Base-by-base conservation (phyloP, 1,140 invertebrate species). In the Hylyphantes graminicola region DNA sequence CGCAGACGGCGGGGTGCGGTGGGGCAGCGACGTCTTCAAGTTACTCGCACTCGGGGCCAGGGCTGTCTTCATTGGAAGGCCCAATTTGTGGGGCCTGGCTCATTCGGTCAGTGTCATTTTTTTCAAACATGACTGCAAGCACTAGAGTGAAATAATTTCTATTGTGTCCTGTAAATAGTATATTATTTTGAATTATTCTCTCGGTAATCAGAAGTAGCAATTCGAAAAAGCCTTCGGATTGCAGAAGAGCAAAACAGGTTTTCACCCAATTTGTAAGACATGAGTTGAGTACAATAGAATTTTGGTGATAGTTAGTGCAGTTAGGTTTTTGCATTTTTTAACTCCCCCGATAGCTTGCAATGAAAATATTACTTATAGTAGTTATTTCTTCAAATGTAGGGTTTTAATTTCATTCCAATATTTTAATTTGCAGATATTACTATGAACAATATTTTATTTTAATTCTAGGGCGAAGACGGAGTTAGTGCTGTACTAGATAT, bases 11-110 rank as follows among this genome's bases (percentile, higher is more conserved):
- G 97, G 97, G 12, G 91, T 98, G 5, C 92, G 92, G 15, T 92
- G 93, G 88, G 97, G 96, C 13, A 94, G 94, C 54, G 96, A 98
- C 90, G 93, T 97, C 6, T 94, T 97, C 59, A 98, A 97, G 90
- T 96, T 96, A 10, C 88, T 98, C 48, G 96, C 96, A 0, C 89
- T 98, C 7, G 97, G 97, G 5, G 97, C 97, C 0, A 94, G 86
- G 53, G 87, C 94, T 92, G 93, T 97, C 48, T 98, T 98, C 88
- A 91, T 97, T 53, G 97, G 96, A 4, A 92, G 97, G 84, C 96
- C 97, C 0, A 92, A 94, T 57, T 86, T 99, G 0, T 98, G 96
- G 95, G 97, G 96, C 2, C 89, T 98, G 15, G 91, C 94, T 21
- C 92, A 93, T 85, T 87, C 87, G 48, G 90, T 90, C 87, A 86